phyloP scores from a whole-genome alignment of 1,140 invertebrate species.

The Drosophila orena region DNA sequence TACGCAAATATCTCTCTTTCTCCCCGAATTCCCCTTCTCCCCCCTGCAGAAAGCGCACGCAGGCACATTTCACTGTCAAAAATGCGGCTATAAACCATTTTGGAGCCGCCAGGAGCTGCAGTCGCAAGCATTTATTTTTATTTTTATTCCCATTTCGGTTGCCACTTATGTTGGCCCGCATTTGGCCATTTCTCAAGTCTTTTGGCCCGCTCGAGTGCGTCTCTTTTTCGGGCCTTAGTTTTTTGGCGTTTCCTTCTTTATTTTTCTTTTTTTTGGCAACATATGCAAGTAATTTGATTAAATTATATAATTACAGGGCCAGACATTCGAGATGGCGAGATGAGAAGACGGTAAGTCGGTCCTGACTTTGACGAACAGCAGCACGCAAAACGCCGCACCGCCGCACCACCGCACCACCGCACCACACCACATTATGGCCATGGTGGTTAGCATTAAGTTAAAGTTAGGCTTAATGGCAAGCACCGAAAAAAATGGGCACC shows the following conservation, averaged over 20 bases:
- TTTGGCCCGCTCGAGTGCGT: constrained; percentile 30
- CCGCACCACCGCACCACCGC: constrained; percentile 27
- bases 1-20: constrained; percentile 79
- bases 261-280: constrained; percentile 67
- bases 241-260: constrained; percentile 21
- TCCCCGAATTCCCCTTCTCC: constrained; percentile 22
- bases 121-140: constrained; percentile 32
- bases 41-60: constrained; percentile 52
- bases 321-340: constrained; percentile 45
- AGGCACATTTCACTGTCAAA: constrained; percentile 79
- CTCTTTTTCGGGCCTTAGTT: constrained; percentile 27
- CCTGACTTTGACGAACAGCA: constrained; percentile 71
- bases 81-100: constrained; percentile 68
- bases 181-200: constrained; percentile 46
- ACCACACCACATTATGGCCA: constrained; percentile 52
- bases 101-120: constrained; percentile 37
- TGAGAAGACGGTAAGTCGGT: constrained; percentile 42
- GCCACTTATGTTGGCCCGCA: constrained; percentile 50
- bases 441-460: constrained; percentile 32
- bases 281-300: constrained; percentile 84
- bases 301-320: constrained; percentile 81
- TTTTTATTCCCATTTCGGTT: constrained; percentile 55
- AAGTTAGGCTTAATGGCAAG: constrained; percentile 20
- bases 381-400: constrained; percentile 41
- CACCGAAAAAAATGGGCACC: neutral